Evolutionary conservation across 2,113 vertebrate species (phyloP), one percentile per base, ranked within the genome.

Genomic region (Epinephelus fuscoguttatus): DNA sequence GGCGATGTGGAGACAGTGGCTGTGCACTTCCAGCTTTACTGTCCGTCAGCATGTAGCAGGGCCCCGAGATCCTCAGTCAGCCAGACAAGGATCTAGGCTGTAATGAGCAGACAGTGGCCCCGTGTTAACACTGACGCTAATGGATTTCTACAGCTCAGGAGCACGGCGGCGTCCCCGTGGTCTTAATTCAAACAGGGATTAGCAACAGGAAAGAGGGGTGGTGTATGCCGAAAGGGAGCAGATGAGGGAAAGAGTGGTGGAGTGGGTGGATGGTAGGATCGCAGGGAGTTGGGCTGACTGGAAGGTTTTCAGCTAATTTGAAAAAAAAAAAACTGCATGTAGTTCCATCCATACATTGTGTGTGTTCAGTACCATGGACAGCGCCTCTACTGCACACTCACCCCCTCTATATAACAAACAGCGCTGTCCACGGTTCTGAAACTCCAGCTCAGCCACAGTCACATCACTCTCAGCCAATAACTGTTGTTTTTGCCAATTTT

Each of bases 61-160:
- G 37, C 81, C 60, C 60, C 1, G n/a, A 78, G 70, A 75, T 78
- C 66, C 66, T 69, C 74, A 72, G 85, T 73, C 59, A 75, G 84
- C 27, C 6, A 66, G 78, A 87, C 57, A 64, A 70, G 80, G 75
- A 89, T 78, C 81, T 53, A 2, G 84, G 64, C 62, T 1, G 60
- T 89, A 89, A 90, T 86, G 82, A 88, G 88, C 80, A 88, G 88
- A 86, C 80, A 66, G 73, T 75, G 63, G 71, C 75, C 77, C 11
- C 17, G n/a, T 47, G 1, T 89, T 90, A 88, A 88, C 81, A 67
- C 75, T 81, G 92, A 91, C 14, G 68, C 86, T 89, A 94, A 94
- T 92, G 80, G 84, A 81, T 90, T 91, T 77, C 63, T 85, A 88
- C 91, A 84, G 83, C 78, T 84, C 78, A 70, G 86, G 84, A 90